Base-by-base conservation (phyloP, 2,888 invertebrate genomes). In the Acrobasis consociella region DNA sequence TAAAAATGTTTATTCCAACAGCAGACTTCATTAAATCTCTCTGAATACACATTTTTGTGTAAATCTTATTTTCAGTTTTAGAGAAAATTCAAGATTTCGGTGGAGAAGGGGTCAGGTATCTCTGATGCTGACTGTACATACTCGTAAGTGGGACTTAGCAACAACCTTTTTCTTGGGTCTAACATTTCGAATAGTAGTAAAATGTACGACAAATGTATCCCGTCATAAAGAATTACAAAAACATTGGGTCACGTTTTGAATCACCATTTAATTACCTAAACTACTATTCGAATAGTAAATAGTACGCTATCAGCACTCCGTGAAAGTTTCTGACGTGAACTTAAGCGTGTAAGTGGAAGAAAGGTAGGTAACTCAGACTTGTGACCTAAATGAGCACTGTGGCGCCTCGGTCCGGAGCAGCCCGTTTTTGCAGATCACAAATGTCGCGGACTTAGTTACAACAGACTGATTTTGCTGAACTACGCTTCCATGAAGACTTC, bases 331-430 rank as follows among this genome's bases (percentile, higher is more conserved):
- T 22, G 56, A 56, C 42, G 56, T 56, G 56, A 56, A 56, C 56
- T 56, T 56, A 56, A 56, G 42, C 56, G 56, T 56, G 56, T 56
- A 56, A 56, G 56, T 56, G 56, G 56, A 56, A 56, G 56, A 56
- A 56, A 56, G 56, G 56, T 55, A 16, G 51, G 22, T 42, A 56
- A 22, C 56, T 56, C 56, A 11, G 56, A 42, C 17, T 56, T 17
- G 17, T 42, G 56, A 56, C 56, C 56, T 56, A 56, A 56, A 56
- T 56, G 56, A 56, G 56, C 56, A 56, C 16, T 55, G 55, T 55
- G n/a, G 52, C 42, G 39, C 16, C 42, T 16, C 42, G 16, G 15
- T 11, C 56, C 56, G 56, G 56, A 56, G 7, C 15, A 13, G 39
- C 42, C 22, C 46, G 22, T 56, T 56, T 56, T 56, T 56, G 13